A percentile compares a stretch with the other conserved stretches of the same genome.
Conservation (phyloP, 2,113 vertebrate genomes). For the Oceanodroma tethys region DNA sequence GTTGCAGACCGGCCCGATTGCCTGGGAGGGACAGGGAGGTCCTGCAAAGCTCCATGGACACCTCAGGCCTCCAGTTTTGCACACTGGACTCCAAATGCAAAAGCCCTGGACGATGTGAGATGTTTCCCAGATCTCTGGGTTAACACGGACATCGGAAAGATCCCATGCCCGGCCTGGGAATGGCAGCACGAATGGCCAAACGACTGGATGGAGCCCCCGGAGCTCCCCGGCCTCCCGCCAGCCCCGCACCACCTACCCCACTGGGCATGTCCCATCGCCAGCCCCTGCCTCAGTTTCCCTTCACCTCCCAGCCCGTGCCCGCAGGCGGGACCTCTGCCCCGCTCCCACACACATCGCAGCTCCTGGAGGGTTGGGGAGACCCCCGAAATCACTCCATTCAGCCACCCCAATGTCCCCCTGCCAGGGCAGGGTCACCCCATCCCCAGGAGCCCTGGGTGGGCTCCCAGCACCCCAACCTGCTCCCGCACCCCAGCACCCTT, state of each 20-base stretch:
- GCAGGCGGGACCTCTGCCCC: no score
- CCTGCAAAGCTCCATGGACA: neutral
- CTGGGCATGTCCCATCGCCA: neutral
- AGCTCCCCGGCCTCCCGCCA: neutral
- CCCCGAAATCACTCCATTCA: neutral
- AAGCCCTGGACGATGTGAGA: rapidly evolving
- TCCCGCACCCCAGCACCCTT: neutral
- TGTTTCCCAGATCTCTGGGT: neutral
- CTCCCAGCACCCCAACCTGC: neutral
- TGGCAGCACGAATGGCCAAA: rapidly evolving
- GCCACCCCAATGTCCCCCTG: neutral
- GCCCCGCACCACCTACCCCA: neutral
- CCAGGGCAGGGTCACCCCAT: neutral
- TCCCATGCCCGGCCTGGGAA: neutral
- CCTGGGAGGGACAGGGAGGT: neutral
- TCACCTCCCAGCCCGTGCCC: neutral
- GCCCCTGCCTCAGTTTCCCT: neutral
- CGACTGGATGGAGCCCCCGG: rapidly evolving
- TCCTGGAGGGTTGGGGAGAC: neutral
- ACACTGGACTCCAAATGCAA: neutral
- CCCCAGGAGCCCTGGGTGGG: no score
- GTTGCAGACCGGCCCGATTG: rapidly evolving
- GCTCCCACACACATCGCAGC: neutral
- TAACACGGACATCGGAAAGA: neutral
- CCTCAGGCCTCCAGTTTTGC: neutral